Base-by-base conservation (phyloP, 2,888 invertebrate genomes). In the Lymantria dispar region DNA sequence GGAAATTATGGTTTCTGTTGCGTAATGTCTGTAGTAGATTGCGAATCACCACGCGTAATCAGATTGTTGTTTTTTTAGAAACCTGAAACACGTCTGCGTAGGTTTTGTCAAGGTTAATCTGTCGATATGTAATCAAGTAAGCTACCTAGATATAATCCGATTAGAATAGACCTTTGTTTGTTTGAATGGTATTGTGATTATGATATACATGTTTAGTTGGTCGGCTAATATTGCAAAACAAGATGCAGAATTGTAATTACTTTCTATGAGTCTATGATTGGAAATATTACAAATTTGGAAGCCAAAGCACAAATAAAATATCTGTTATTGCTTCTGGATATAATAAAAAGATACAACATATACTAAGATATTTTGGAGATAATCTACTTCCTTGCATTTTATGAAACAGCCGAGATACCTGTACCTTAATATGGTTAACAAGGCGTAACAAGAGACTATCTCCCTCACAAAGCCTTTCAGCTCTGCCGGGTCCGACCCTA, bases 381-480 rank as follows among this genome's bases (percentile, higher is more conserved):
- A 70, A 58, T 54, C 58, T 47, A 59, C 48, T 60, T 68, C 66
- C 68, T 60, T 55, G 45, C 51, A 47, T 56, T 60, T 58, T 59
- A 30, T 57, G 44, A 40, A 58, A 50, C 48, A 48, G 53, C 43
- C 50, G 57, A 63, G 64, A 64, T 62, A 57, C 51, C 50, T 64
- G 64, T 62, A 57, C 51, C 50, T 64, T 59, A 55, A 70, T 74
- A 74, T 79, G 79, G 70, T 74, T 72, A 83, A 74, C 83, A 75
- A 81, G 70, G 78, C 80, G 80, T 83, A 72, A 77, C 75, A 69
- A 64, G 58, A 70, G 69, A 66, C 66, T 69, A 71, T 77, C 81
- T 77, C 67, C 76, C 73, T 59, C 74, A 83, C 80, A 84, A 81
- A 84, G 80, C 78, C 73, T 79, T 83, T 85, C 78, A 80, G 77